A percentile compares a stretch with the other conserved stretches of the same genome.
These are phyloP conservation scores for Colletes latitarsis DNA, from an alignment of 1,140 invertebrate genomes.

Conservation along the genomic window DNA sequence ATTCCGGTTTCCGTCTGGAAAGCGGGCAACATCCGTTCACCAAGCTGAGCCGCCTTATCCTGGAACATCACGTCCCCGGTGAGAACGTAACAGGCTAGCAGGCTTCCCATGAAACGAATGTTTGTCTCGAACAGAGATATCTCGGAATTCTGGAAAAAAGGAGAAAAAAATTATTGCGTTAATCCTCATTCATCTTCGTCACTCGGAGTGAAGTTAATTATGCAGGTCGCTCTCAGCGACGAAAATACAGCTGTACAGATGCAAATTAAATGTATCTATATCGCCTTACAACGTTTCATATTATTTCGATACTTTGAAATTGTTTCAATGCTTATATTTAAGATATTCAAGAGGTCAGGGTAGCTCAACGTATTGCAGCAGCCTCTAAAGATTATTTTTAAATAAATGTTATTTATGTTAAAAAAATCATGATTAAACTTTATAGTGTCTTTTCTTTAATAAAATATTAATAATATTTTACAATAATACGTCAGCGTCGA, in stretches of 20 bases:
- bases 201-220: not conserved
- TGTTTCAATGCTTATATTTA: no score
- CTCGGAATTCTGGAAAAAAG: constrained; percentile 89
- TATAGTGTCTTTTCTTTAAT: no score
- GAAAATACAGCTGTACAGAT: no score
- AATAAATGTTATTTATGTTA: no score
- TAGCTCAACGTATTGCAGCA: no score
- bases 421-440: no score
- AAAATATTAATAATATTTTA: not conserved
- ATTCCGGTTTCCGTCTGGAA: constrained; percentile 99
- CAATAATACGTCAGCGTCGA: not conserved
- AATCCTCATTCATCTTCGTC: constrained; percentile 10
- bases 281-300: no score
- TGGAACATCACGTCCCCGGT: constrained; percentile 97
- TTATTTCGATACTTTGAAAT: no score
- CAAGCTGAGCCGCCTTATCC: constrained; percentile 95
- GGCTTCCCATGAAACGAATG: constrained; percentile 98
- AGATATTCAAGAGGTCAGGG: no score
- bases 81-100: constrained; percentile 95
- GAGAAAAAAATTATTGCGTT: constrained; percentile 46
- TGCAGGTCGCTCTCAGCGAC: no score
- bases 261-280: no score
- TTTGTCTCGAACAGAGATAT: constrained; percentile 99
- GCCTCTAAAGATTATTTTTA: no score
- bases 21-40: constrained; percentile 96